Conservation (phyloP, 2,113 vertebrate genomes). For the Mastomys coucha region DNA sequence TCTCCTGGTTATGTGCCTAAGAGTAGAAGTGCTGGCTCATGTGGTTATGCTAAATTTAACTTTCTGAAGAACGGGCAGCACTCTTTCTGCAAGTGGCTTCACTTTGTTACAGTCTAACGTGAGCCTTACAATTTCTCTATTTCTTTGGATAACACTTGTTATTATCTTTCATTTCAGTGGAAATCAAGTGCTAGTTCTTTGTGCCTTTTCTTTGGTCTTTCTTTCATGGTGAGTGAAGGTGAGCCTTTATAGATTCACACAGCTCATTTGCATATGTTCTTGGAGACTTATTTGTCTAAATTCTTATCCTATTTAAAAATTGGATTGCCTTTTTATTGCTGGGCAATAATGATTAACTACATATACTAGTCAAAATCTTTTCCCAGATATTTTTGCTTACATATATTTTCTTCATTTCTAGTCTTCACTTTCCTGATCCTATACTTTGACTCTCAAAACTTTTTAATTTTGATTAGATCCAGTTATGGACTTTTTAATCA, state of each 20-base stretch:
- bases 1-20: not conserved
- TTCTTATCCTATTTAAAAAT: slow-evolving; percentile 13
- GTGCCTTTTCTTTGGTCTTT: slow-evolving; percentile 40
- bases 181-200: not conserved
- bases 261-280: slow-evolving; percentile 7
- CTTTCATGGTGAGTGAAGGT: not conserved
- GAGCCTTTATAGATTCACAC: not conserved
- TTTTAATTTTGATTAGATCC: not conserved
- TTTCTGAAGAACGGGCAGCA: slow-evolving; percentile 1
- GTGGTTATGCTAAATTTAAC: slow-evolving; percentile 46
- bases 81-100: not conserved
- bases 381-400: not conserved
- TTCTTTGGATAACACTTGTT: not conserved
- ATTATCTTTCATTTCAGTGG: not conserved
- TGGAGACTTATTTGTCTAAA: slow-evolving; percentile 36
- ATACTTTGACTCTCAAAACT: not conserved
- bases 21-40: not conserved
- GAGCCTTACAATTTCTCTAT: not conserved
- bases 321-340: not conserved
- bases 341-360: not conserved
- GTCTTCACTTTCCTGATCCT: not conserved
- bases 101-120: not conserved
- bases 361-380: not conserved
- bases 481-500: not conserved
- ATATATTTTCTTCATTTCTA: slow-evolving; percentile 48